phyloP scores from a whole-genome alignment of 1,140 invertebrate genomes.

The Lerema accius region DNA sequence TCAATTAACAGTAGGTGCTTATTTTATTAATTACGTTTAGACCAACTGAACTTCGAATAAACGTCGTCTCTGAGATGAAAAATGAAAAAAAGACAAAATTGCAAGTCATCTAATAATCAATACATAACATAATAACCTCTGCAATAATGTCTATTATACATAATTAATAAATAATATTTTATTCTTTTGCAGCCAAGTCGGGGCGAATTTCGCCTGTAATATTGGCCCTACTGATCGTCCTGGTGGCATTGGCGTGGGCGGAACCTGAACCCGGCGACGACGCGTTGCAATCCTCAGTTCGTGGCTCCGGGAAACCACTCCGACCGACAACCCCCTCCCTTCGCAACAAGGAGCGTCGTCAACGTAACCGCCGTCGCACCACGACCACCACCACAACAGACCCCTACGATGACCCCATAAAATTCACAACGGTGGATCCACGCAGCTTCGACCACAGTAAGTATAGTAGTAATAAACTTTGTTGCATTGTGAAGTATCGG shows the following conservation, averaged over 20 bases:
- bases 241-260: slow-evolving; percentile 70
- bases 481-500: slow-evolving; percentile 11
- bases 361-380: slow-evolving; percentile 55
- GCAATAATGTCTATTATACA: no score
- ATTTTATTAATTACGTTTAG: no score
- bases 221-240: slow-evolving; percentile 65
- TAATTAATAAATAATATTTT: background rate
- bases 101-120: no score
- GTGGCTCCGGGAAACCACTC: slow-evolving; percentile 11
- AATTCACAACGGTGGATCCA: slow-evolving; percentile 68
- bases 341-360: slow-evolving; percentile 43
- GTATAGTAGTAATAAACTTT: slow-evolving; percentile 36
- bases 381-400: slow-evolving; percentile 61
- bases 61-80: no score
- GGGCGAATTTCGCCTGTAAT: slow-evolving; percentile 69
- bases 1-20: no score
- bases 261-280: slow-evolving; percentile 48
- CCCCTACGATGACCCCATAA: slow-evolving; percentile 51
- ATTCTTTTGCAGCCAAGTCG: slow-evolving; percentile 59
- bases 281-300: slow-evolving; percentile 19
- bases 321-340: slow-evolving; percentile 34
- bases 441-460: slow-evolving; percentile 70
- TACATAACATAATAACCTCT: no score
- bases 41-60: no score
- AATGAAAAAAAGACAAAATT: no score